These are phyloP conservation scores for Chrysopilus asiliformis DNA, from an alignment of 2,888 invertebrate species.

Conservation along the genomic window DNA sequence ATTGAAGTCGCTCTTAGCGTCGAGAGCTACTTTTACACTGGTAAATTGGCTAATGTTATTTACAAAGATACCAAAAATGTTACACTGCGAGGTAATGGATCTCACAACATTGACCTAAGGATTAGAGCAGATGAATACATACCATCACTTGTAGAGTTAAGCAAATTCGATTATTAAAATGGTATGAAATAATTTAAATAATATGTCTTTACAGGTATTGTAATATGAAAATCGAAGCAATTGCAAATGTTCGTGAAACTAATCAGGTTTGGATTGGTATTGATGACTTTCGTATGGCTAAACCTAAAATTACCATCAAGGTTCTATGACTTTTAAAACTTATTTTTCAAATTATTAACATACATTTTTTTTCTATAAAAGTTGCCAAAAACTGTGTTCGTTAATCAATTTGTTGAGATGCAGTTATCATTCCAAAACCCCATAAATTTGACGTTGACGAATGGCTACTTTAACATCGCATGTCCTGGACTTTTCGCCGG, in stretches of 20 bases:
- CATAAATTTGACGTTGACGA: conserved; percentile 45
- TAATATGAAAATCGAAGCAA: conserved; percentile 63
- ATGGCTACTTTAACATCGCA: conserved; percentile 55
- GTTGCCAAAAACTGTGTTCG: no score
- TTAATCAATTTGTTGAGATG: no score
- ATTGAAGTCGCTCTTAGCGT: conserved; percentile 54
- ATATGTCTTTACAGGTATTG: conserved; percentile 28
- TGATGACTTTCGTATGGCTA: conserved; percentile 66
- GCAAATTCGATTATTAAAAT: background rate
- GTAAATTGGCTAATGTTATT: conserved; percentile 54
- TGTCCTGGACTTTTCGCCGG: conserved; percentile 52
- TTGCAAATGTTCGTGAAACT: conserved; percentile 67
- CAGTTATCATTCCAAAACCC: conserved; percentile 64
- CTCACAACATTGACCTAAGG: conserved; percentile 42
- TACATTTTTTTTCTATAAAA: no score
- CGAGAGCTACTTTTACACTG: conserved; percentile 63
- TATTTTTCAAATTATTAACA: no score
- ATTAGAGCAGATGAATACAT: conserved; percentile 58
- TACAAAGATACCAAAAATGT: conserved; percentile 55
- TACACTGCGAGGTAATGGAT: conserved; percentile 45
- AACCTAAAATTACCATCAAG: conserved; percentile 54
- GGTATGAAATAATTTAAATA: background rate
- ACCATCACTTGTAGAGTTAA: conserved; percentile 63
- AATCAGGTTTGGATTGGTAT: conserved; percentile 72
- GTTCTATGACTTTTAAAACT: no score